These are phyloP conservation scores for Addax nasomaculatus DNA, from an alignment of 2,113 vertebrate species.

Conservation along the genomic window DNA sequence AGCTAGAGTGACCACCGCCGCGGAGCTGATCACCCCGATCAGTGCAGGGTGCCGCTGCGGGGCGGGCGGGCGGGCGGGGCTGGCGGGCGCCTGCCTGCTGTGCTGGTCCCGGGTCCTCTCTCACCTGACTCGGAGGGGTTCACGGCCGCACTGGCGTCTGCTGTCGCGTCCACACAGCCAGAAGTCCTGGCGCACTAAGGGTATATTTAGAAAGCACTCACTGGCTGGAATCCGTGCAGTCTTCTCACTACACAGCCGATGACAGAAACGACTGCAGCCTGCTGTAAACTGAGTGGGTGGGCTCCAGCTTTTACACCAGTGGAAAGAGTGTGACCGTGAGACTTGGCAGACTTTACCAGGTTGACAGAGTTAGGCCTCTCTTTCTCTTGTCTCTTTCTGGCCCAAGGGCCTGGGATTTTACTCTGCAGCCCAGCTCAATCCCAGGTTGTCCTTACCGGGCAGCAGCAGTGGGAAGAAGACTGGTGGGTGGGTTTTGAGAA, in stretches of 20 bases:
- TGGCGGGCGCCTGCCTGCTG: not conserved
- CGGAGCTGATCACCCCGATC: slow-evolving; percentile 87
- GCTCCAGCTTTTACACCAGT: not conserved
- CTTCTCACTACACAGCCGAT: not conserved
- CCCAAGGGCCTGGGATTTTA: not conserved
- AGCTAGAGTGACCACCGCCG: slow-evolving; percentile 87
- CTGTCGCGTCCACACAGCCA: not conserved
- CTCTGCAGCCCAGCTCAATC: not conserved
- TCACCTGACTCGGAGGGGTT: not conserved
- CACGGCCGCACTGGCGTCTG: not conserved
- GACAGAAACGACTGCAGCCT: not conserved
- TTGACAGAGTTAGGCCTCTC: not conserved
- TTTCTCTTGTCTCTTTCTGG: not conserved
- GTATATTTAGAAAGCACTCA: not conserved
- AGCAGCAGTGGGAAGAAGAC: not conserved
- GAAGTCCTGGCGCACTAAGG: not conserved
- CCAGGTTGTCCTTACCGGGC: not conserved
- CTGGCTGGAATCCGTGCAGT: not conserved
- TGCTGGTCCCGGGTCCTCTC: not conserved
- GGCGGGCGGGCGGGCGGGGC: fast-evolving
- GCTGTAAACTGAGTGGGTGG: not conserved
- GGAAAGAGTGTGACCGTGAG: not conserved
- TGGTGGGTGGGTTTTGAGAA: not conserved
- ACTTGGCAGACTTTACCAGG: not conserved
- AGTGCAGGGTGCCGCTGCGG: slow-evolving; percentile 82